phyloP scores from a whole-genome alignment of 2,113 vertebrate genomes.

The Daphoenositta chrysoptera region DNA sequence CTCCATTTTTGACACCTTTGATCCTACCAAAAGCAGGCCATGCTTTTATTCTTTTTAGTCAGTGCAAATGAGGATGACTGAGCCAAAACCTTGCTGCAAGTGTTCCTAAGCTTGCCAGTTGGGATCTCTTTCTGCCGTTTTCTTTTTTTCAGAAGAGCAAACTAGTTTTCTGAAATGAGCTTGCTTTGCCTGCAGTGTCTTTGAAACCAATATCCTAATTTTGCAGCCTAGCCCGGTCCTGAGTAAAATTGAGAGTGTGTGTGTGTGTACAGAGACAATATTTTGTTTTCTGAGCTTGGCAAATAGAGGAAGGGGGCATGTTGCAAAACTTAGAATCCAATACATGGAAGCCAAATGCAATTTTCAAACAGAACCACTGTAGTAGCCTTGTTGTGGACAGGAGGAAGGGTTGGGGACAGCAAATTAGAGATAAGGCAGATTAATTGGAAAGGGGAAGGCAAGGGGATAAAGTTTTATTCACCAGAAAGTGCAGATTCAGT shows the following conservation, averaged over 20 bases:
- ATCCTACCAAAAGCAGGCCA: neutral
- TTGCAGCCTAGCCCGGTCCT: neutral
- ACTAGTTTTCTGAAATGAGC: neutral
- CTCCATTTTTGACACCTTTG: neutral
- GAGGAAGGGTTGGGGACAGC: neutral
- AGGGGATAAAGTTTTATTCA: neutral
- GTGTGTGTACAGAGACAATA: neutral
- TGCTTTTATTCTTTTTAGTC: slow-evolving; percentile 1
- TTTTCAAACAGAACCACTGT: neutral
- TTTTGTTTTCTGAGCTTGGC: neutral
- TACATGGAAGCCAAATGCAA: neutral
- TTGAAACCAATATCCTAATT: neutral
- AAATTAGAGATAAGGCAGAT: neutral
- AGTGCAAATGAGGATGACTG: neutral
- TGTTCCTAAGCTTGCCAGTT: neutral
- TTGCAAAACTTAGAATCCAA: neutral
- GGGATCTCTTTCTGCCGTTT: neutral
- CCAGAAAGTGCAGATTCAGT: neutral
- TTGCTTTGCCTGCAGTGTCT: neutral
- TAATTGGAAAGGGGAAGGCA: neutral
- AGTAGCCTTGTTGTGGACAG: neutral
- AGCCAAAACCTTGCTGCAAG: neutral
- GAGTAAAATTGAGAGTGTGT: neutral
- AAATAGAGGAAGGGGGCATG: neutral
- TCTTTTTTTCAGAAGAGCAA: neutral